Percentiles rank a stretch among this genome's conserved stretches.
These are phyloP conservation scores for Macroteleia sp. DNA, from an alignment of 2,888 invertebrate species.

Conservation along the genomic window DNA sequence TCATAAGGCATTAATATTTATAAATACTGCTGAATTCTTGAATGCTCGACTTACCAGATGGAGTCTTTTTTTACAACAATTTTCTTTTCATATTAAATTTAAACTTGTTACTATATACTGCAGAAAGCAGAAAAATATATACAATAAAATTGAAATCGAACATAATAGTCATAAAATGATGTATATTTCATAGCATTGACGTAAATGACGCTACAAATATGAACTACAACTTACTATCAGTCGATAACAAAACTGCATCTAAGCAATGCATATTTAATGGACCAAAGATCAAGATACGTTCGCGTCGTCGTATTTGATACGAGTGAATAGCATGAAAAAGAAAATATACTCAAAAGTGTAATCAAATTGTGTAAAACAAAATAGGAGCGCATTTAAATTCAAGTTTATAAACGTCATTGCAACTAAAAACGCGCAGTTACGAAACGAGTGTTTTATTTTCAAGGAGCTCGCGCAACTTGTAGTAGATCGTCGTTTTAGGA, in stretches of 20 bases:
- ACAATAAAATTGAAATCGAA: too few relatives aligned
- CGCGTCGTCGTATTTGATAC: conserved; percentile 26
- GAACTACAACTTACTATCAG: not conserved
- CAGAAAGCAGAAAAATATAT: too few relatives aligned
- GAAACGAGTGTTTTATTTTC: not conserved
- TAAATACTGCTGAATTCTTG: not conserved
- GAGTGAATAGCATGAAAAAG: not conserved
- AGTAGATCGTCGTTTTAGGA: not conserved
- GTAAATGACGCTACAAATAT: too few relatives aligned
- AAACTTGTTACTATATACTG: too few relatives aligned
- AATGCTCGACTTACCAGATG: not conserved
- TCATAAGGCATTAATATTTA: conserved; percentile 7
- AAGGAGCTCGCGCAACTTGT: not conserved
- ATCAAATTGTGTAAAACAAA: conserved; percentile 2
- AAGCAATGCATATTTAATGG: conserved; percentile 17
- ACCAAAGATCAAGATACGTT: conserved; percentile 15
- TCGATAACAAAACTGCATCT: not conserved
- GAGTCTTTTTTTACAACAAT: conserved; percentile 20
- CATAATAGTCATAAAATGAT: too few relatives aligned
- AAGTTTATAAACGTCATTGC: not conserved
- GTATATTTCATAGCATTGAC: too few relatives aligned
- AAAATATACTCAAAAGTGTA: conserved; percentile 8
- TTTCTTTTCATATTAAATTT: too few relatives aligned
- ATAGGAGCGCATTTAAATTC: not conserved
- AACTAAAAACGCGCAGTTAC: not conserved